Base-by-base conservation (phyloP, 2,797 vertebrate species). In the Pelobates cultripes region DNA sequence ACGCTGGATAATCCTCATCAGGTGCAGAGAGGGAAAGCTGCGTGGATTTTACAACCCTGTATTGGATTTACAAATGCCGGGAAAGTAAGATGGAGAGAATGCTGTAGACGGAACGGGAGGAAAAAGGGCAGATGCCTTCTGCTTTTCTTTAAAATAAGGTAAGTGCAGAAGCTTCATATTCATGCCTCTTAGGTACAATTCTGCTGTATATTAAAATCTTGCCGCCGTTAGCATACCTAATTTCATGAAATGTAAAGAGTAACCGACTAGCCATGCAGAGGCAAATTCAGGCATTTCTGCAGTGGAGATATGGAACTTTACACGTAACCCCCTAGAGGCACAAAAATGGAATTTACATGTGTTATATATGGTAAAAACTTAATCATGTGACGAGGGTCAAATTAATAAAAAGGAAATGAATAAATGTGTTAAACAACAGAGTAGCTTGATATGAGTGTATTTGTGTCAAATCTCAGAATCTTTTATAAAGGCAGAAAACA, bases 31-130 rank as follows among this genome's bases (percentile, higher is more conserved):
- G n/a, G 43, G 63, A 44, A 53, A 42, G 44, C 15, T 41, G 28
- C 51, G 55, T 61, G 78, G 71, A 67, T 64, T 9, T 81, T 70
- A 60, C 17, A 64, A 44, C 44, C 47, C 72, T 70, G 68, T 75
- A 51, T 70, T 79, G 82, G 82, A 84, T 84, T 84, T 84, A 84
- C 77, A 84, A 84, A 84, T 79, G 61, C 47, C 64, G 45, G 66
- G 44, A 67, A 79, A 71, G 66, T 84, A 67, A 64, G 44, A 28
- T 47, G 66, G 17, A 73, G 63, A 75, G 73, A 66, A 57, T 79
- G 43, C 67, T 64, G 17, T 57, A 43, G 60, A 63, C 42, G 72
- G 55, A 17, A 44, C 41, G 10, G 10, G 55, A 63, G 75, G 64
- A 74, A 17, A 28, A 72, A 17, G 60, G 51, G 42, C 47, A 57